Conservation (phyloP, 1,140 invertebrate genomes). For the Lordiphosa mommai region DNA sequence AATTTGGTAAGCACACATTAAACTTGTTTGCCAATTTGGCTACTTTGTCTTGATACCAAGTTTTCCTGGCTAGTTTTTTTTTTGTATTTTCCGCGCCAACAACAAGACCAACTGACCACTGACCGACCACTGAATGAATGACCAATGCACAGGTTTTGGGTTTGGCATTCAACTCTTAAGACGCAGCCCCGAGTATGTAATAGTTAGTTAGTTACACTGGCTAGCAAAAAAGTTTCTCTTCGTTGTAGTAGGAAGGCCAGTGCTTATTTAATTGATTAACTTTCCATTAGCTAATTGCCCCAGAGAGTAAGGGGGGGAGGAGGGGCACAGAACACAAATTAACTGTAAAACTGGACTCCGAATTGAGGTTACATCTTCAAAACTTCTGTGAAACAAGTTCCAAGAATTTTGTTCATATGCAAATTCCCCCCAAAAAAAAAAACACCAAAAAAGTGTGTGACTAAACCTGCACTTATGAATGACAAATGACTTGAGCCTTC, state of each 20-base stretch:
- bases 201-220: conserved; percentile 12
- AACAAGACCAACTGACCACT: conserved; percentile 26
- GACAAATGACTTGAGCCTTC: neutral
- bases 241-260: conserved; percentile 32
- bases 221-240: conserved; percentile 39
- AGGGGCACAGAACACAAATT: neutral
- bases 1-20: too few relatives aligned
- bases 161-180: conserved; percentile 28
- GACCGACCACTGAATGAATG: conserved; percentile 21
- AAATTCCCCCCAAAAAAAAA: neutral
- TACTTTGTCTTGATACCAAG: too few relatives aligned
- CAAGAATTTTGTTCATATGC: neutral
- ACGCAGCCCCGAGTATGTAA: conserved; percentile 2
- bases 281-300: conserved; percentile 38
- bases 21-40: too few relatives aligned
- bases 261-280: conserved; percentile 5
- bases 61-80: conserved; percentile 11
- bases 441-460: neutral
- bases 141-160: conserved; percentile 13
- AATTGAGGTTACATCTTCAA: too few relatives aligned
- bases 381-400: neutral
- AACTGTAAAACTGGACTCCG: neutral
- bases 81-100: conserved; percentile 19
- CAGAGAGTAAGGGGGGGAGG: neutral
- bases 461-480: neutral